Percentiles rank a stretch among this genome's conserved stretches.
These are phyloP conservation scores for Cataglyphis altisquamis DNA, from an alignment of 2,888 invertebrate genomes.

Conservation along the genomic window DNA sequence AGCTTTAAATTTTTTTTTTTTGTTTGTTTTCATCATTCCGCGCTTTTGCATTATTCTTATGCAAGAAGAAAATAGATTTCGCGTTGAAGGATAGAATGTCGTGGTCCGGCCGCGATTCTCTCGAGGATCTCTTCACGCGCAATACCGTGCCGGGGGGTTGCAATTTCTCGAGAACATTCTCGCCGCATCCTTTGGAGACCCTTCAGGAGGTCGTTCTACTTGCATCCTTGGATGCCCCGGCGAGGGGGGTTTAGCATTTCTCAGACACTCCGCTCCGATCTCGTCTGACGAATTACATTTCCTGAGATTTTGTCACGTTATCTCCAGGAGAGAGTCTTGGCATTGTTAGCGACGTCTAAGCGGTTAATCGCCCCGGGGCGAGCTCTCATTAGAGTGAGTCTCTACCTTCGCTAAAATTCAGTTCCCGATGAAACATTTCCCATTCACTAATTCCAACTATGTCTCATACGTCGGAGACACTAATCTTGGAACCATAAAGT, in stretches of 20 bases:
- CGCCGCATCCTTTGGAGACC: constrained; percentile 48
- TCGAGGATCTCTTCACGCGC: constrained; percentile 51
- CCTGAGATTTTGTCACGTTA: constrained; percentile 54
- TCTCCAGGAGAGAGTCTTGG: constrained; percentile 33
- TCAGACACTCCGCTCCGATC: constrained; percentile 46
- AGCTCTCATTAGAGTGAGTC: constrained; percentile 12
- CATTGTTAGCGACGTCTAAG: constrained; percentile 43
- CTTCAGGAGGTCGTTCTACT: constrained; percentile 42
- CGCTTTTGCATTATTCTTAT: constrained; percentile 23
- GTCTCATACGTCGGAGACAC: constrained; percentile 1
- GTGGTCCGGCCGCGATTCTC: constrained; percentile 48
- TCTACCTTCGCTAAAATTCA: constrained; percentile 33
- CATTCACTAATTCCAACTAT: constrained; percentile 1
- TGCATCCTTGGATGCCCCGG: constrained; percentile 36
- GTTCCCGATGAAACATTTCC: constrained; percentile 27
- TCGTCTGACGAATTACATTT: constrained; percentile 58
- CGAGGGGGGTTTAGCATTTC: constrained; percentile 46
- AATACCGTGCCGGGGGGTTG: constrained; percentile 47
- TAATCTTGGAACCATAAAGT: constrained; percentile 19
- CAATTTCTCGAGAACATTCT: constrained; percentile 59
- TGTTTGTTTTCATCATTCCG: not conserved
- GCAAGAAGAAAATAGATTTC: constrained; percentile 33
- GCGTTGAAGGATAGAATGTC: constrained; percentile 44
- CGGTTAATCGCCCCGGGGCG: constrained; percentile 13
- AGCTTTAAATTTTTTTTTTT: not conserved